Percentiles rank a stretch among this genome's conserved stretches.
Evolutionary conservation across 2,888 invertebrate genomes (phyloP).

Genomic region (Cephonodes hylas): DNA sequence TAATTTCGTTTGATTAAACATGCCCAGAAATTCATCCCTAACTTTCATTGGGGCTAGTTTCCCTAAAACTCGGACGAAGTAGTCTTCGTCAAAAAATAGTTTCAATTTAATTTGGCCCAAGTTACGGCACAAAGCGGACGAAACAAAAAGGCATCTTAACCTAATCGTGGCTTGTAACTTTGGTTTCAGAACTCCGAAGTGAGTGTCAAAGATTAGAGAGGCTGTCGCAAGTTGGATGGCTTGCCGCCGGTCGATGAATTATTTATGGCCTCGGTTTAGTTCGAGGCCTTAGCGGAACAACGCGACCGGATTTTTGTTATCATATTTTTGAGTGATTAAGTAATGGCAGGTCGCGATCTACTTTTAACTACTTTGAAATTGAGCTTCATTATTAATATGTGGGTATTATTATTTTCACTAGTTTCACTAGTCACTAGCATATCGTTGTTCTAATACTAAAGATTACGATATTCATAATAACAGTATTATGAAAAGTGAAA

Average conservation of each 20-base stretch:
- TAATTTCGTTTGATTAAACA: background rate
- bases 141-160: conserved; percentile 11
- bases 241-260: conserved; percentile 13
- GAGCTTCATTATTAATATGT: too few relatives aligned
- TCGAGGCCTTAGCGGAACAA: conserved; percentile 7
- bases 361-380: background rate
- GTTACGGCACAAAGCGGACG: background rate
- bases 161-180: conserved; percentile 6
- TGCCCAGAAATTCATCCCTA: background rate
- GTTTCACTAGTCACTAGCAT: too few relatives aligned
- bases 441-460: too few relatives aligned
- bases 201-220: conserved; percentile 16
- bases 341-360: background rate
- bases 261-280: conserved; percentile 15
- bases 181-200: conserved; percentile 6
- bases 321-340: background rate
- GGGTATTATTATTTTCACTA: too few relatives aligned
- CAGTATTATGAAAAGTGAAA: too few relatives aligned
- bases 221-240: conserved; percentile 13
- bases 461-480: too few relatives aligned
- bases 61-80: background rate
- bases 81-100: background rate
- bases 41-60: background rate
- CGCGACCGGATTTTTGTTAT: conserved; percentile 12
- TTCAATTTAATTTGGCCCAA: background rate